Evolutionary conservation across 2,113 vertebrate genomes (phyloP), one percentile per base, ranked within the genome.

Genomic region (Perccottus glenii): DNA sequence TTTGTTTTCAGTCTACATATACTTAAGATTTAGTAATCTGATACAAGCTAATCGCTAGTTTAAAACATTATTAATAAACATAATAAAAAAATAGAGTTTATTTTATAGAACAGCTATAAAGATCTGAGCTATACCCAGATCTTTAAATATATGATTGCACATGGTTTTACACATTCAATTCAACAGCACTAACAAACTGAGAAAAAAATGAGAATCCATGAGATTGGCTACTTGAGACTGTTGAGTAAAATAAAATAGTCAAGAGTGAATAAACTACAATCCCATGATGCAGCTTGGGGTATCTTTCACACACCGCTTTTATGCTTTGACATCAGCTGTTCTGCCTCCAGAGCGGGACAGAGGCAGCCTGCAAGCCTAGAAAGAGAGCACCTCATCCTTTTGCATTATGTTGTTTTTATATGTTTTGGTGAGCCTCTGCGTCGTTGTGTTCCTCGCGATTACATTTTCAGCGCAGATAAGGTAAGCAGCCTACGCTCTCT

Each of bases 391-490:
- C 27, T 32, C 11, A 70, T 75, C 70, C 47, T 38, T 48, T 60
- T 49, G n/a, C 59, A 63, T 57, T 1, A 85, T 91, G 86, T 9
- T 88, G 64, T 59, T 92, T 12, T 42, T 89, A 53, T 63, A 93
- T 14, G 83, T 90, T 7, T 58, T 94, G 62, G 88, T 90, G 16
- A 85, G 87, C 36, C 85, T 91, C 58, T 80, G 91, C 33, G 74
- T 92, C 3, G 83, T 92, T 52, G 82, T 85, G 11, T 45, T 96
- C 10, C 76, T 96, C 16, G 80, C 93, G 12, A 16, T 93, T 66
- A 81, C 90, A 70, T 90, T 93, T 67, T 87, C 90, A 9, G 90
- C 94, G 60, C 90, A 91, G 44, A 92, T 96, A 87, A 93, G 96
- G 96, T 96, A 87, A 85, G 94, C 74, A 3, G 16, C 56, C 3